Conservation (phyloP, 2,113 vertebrate species). For the Saccopteryx bilineata region DNA sequence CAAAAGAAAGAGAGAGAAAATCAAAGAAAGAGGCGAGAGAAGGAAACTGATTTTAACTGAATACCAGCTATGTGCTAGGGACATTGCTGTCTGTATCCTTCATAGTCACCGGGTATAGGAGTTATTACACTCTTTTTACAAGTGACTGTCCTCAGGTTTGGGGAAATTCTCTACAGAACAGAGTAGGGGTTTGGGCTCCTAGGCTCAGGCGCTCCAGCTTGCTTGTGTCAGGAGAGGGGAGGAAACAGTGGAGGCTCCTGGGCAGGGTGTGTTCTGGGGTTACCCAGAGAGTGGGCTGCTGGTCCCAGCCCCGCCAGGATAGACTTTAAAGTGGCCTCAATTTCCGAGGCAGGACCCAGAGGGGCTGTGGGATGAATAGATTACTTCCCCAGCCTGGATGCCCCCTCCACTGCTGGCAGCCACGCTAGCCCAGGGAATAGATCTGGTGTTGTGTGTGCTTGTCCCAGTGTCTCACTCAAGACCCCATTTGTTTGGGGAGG, state of each 20-base stretch:
- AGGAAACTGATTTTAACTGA: not conserved
- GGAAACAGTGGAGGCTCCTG: not conserved
- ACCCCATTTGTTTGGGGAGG: conserved; percentile 87
- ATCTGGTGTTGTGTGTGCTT: conserved; percentile 71
- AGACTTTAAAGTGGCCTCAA: not conserved
- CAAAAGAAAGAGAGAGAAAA: not conserved
- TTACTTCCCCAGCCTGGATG: not conserved
- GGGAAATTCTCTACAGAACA: accelerated
- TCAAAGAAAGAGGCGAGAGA: conserved; percentile 26
- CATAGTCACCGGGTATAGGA: accelerated
- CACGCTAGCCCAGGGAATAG: conserved; percentile 65
- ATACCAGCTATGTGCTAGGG: not conserved
- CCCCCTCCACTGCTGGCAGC: not conserved
- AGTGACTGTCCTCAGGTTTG: not conserved
- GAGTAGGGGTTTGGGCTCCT: not conserved
- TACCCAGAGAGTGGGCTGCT: not conserved
- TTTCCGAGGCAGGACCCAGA: not conserved
- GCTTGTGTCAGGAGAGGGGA: not conserved
- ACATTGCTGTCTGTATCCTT: not conserved
- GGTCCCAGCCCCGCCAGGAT: not conserved
- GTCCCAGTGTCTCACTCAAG: conserved; percentile 82
- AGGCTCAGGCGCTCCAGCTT: not conserved
- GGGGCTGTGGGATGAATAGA: not conserved
- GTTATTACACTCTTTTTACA: not conserved
- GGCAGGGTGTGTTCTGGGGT: not conserved